Percentiles rank a stretch among this genome's conserved stretches.
Conservation (phyloP, 2,797 vertebrate genomes). For the Natrix natrix region DNA sequence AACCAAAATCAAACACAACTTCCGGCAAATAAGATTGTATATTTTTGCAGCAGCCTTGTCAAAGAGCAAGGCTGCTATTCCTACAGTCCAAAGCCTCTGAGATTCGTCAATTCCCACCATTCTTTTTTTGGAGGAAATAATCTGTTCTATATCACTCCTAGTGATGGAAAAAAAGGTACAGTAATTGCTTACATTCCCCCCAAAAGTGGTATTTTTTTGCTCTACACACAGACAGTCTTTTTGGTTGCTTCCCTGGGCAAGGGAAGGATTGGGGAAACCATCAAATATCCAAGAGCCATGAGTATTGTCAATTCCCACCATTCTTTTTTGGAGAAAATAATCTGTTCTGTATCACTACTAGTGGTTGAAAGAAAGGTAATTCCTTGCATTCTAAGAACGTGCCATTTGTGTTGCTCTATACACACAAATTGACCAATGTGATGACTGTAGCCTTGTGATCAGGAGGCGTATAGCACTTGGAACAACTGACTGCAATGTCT, state of each 20-base stretch:
- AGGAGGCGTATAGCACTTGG: neutral
- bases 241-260: conserved; percentile 31
- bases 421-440: neutral
- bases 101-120: neutral
- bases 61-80: conserved; percentile 41
- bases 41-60: conserved; percentile 66
- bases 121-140: conserved; percentile 30
- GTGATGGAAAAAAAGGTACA: conserved; percentile 50
- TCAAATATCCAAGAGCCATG: neutral
- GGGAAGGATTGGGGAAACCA: fast-evolving
- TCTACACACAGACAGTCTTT: conserved; percentile 48
- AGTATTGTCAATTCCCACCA: neutral
- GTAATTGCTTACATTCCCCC: conserved; percentile 35
- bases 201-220: conserved; percentile 44
- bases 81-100: neutral
- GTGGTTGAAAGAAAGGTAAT: neutral
- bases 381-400: neutral
- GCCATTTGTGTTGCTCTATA: neutral
- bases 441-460: neutral
- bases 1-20: neutral
- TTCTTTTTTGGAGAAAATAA: neutral
- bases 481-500: neutral
- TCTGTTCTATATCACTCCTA: conserved; percentile 34
- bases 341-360: neutral
- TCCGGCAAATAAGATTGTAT: conserved; percentile 57